A percentile compares a stretch with the other conserved stretches of the same genome.
Evolutionary conservation across 1,140 invertebrate species (phyloP).

Genomic region (Drosophila orosa): DNA sequence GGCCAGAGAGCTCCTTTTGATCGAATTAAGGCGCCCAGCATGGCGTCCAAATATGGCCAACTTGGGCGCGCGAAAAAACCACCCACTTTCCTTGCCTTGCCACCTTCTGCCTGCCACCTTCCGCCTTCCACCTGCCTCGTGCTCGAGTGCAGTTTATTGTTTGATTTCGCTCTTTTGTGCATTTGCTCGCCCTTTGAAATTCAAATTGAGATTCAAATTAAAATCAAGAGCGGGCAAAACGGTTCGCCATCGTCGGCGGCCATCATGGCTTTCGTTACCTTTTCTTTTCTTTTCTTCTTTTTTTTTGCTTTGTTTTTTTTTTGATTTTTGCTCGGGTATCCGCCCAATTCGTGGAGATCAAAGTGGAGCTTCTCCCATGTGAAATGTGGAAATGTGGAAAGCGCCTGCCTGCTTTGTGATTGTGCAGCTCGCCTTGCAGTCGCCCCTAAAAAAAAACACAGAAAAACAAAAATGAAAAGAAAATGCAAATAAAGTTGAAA

Average conservation of each 20-base stretch:
- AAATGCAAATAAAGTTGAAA: conserved; percentile 18
- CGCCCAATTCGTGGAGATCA: conserved; percentile 73
- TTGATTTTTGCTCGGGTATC: conserved; percentile 31
- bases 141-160: conserved; percentile 81
- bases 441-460: not conserved
- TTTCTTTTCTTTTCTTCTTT: not conserved
- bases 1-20: conserved; percentile 60
- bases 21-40: conserved; percentile 73
- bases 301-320: conserved; percentile 8
- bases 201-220: conserved; percentile 72
- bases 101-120: not conserved
- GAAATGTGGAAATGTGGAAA: conserved; percentile 57
- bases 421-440: conserved; percentile 67
- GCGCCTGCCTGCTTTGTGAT: conserved; percentile 63
- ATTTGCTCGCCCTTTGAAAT: conserved; percentile 75
- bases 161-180: conserved; percentile 73
- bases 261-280: conserved; percentile 18
- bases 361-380: conserved; percentile 60
- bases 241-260: conserved; percentile 52
- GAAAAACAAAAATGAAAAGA: not conserved
- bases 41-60: conserved; percentile 82
- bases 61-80: conserved; percentile 29
- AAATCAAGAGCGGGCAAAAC: conserved; percentile 60
- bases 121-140: conserved; percentile 38
- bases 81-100: not conserved